Percentiles rank a stretch among this genome's conserved stretches.
Conservation (phyloP, 1,140 invertebrate species). For the Drosophila nannoptera region DNA sequence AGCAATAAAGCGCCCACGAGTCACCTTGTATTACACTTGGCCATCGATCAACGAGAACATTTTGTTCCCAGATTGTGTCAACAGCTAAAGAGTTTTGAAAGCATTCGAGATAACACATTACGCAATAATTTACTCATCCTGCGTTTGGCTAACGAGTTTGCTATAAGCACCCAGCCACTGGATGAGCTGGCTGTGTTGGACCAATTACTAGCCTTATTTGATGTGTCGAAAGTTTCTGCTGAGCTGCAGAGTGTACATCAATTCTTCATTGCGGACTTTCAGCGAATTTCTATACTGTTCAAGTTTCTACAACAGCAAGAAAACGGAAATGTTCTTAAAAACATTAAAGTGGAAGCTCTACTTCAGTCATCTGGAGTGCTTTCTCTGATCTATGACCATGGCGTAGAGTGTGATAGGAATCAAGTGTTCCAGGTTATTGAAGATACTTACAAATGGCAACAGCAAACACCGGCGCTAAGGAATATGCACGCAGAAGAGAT, state of each 20-base stretch:
- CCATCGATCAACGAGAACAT: slow-evolving; percentile 40
- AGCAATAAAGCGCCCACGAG: slow-evolving; percentile 28
- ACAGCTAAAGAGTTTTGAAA: slow-evolving; percentile 51
- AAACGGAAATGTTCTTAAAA: slow-evolving; percentile 28
- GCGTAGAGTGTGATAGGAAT: slow-evolving; percentile 49
- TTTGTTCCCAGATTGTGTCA: slow-evolving; percentile 61
- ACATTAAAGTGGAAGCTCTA: slow-evolving; percentile 58
- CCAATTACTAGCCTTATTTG: slow-evolving; percentile 40
- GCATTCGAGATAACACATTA: slow-evolving; percentile 45
- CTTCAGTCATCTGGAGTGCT: slow-evolving; percentile 52
- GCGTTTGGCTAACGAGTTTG: slow-evolving; percentile 66
- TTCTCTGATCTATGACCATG: slow-evolving; percentile 55
- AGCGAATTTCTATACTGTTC: slow-evolving; percentile 55
- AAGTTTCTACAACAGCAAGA: slow-evolving; percentile 54
- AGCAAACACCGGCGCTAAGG: slow-evolving; percentile 43
- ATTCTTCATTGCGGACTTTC: slow-evolving; percentile 70
- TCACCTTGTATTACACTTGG: slow-evolving; percentile 55
- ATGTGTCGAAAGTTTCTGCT: slow-evolving; percentile 32
- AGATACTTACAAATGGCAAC: slow-evolving; percentile 61
- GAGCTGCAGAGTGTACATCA: slow-evolving; percentile 59
- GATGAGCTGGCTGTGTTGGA: slow-evolving; percentile 58
- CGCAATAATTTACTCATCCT: slow-evolving; percentile 67
- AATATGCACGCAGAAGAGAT: slow-evolving; percentile 52
- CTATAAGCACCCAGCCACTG: slow-evolving; percentile 46
- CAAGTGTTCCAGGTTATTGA: slow-evolving; percentile 50